A percentile compares a stretch with the other conserved stretches of the same genome.
These are phyloP conservation scores for Mustela lutreola DNA, from an alignment of 2,113 vertebrate genomes.

Conservation along the genomic window DNA sequence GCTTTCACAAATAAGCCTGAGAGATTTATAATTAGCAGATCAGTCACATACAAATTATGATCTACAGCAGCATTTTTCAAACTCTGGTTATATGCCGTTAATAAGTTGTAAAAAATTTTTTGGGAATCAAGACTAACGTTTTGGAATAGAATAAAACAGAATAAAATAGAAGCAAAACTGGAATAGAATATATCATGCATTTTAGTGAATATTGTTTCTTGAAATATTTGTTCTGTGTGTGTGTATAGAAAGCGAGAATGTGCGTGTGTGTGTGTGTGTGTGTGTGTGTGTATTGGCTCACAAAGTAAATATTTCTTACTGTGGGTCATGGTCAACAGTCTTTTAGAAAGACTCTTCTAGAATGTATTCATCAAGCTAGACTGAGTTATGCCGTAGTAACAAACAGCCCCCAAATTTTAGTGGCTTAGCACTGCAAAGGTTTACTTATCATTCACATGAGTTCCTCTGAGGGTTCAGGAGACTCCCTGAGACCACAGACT, in stretches of 20 bases:
- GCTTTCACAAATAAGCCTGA: conserved; percentile 48
- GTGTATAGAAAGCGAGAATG: neutral
- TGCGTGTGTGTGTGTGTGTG: neutral
- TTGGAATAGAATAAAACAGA: neutral
- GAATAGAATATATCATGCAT: neutral
- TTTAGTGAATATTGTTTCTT: conserved; percentile 36
- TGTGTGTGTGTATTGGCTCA: neutral
- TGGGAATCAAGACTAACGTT: neutral
- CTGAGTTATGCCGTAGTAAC: neutral
- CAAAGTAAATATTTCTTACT: conserved; percentile 47
- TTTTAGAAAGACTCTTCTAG: conserved; percentile 48
- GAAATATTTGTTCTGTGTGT: neutral
- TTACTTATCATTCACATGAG: conserved; percentile 17
- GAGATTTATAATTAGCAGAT: conserved; percentile 43
- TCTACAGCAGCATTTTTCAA: conserved; percentile 34
- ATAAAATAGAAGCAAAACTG: neutral
- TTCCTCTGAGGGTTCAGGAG: neutral
- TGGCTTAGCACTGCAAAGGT: neutral
- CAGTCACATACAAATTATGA: conserved; percentile 36
- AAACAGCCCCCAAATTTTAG: neutral
- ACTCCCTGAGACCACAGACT: neutral
- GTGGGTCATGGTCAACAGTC: neutral
- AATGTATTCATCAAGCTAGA: neutral
- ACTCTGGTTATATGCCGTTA: neutral
- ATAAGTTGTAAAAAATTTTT: conserved; percentile 1